phyloP scores from a whole-genome alignment of 2,797 vertebrate genomes.

The Cyclura pinguis region DNA sequence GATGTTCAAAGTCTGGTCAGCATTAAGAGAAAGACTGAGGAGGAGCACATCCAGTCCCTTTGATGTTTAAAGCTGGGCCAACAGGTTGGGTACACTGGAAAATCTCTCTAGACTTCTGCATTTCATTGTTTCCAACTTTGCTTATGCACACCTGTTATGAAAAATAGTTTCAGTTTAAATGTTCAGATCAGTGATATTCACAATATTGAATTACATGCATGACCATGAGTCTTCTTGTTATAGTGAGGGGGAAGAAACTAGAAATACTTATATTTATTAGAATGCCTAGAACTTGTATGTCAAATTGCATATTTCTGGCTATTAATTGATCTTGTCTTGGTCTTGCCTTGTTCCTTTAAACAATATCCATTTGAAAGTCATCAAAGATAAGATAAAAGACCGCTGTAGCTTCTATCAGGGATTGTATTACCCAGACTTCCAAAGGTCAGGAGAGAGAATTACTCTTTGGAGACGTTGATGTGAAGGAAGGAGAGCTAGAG shows the following conservation, averaged over 20 bases:
- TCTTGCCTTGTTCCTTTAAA: constrained; percentile 45
- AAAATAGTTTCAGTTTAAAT: not conserved
- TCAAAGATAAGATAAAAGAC: constrained; percentile 67
- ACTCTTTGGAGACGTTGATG: constrained; percentile 43
- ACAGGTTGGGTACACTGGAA: too few relatives aligned
- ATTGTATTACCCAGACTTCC: constrained; percentile 23
- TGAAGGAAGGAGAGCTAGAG: constrained; percentile 54
- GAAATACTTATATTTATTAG: not conserved
- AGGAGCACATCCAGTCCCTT: not conserved
- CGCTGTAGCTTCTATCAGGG: constrained; percentile 50
- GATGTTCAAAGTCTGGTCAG: not conserved
- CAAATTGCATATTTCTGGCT: constrained; percentile 9
- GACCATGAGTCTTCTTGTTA: not conserved
- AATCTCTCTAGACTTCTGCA: not conserved
- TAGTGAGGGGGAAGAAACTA: not conserved
- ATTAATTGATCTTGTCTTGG: constrained; percentile 54
- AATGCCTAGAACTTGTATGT: not conserved
- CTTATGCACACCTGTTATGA: not conserved
- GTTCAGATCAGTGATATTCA: not conserved
- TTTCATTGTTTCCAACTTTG: not conserved
- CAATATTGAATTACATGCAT: not conserved
- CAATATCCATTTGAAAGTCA: constrained; percentile 57
- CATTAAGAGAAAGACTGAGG: not conserved
- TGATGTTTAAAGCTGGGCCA: not conserved
- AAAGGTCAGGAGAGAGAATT: constrained; percentile 73